Evolutionary conservation across 2,888 invertebrate genomes (phyloP).

Genomic region (Pheosia tremula): DNA sequence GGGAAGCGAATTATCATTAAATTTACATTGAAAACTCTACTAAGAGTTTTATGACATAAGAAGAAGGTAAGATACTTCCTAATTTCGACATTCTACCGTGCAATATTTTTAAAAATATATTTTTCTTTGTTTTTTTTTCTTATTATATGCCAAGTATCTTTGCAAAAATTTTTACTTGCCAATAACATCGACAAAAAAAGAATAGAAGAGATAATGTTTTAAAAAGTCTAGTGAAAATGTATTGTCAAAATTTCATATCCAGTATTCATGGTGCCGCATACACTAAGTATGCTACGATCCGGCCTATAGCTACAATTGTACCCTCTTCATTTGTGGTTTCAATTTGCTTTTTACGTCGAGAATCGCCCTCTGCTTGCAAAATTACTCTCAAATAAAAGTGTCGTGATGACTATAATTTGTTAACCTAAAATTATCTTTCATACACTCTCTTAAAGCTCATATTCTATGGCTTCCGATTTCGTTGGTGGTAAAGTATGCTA

Average conservation of each 20-base stretch:
- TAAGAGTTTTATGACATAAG: no score
- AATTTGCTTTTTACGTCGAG: constrained; percentile 79
- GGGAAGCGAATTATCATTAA: no score
- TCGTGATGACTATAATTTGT: constrained; percentile 47
- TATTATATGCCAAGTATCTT: no score
- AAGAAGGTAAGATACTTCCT: no score
- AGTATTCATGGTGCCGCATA: constrained; percentile 17
- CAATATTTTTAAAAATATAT: no score
- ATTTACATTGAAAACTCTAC: no score
- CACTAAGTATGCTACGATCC: constrained; percentile 26
- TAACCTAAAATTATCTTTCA: constrained; percentile 26
- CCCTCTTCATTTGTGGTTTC: constrained; percentile 82
- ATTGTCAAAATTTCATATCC: background rate
- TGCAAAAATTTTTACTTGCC: no score
- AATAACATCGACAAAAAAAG: no score
- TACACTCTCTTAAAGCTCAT: constrained; percentile 20
- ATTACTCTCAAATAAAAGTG: constrained; percentile 61
- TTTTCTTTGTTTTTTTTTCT: no score
- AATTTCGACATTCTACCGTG: no score
- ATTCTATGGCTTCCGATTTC: constrained; percentile 15
- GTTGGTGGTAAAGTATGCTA: constrained; percentile 13
- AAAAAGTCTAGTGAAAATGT: no score
- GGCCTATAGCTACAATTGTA: constrained; percentile 38
- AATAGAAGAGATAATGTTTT: no score
- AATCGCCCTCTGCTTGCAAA: constrained; percentile 69